phyloP scores from a whole-genome alignment of 2,797 vertebrate species.

The Cyprinella venusta region DNA sequence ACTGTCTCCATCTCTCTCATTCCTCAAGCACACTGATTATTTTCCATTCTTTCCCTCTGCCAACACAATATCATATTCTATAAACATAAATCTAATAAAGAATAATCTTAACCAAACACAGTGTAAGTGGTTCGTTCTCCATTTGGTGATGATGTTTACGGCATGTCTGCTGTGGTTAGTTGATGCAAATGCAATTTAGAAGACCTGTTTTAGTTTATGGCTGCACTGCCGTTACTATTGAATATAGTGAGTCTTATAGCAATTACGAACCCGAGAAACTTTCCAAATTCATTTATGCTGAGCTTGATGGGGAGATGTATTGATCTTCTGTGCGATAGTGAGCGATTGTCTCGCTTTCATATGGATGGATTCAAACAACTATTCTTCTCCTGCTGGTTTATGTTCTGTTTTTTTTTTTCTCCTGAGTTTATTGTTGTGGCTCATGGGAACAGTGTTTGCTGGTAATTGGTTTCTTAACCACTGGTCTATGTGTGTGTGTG shows the following conservation, averaged over 20 bases:
- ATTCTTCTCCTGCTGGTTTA: constrained; percentile 20
- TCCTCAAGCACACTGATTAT: constrained; percentile 20
- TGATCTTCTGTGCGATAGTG: constrained; percentile 11
- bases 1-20: background rate
- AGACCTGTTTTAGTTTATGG: constrained; percentile 31
- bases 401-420: constrained; percentile 11
- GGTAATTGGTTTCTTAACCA: constrained; percentile 42
- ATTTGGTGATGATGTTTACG: constrained; percentile 38
- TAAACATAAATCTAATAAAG: constrained; percentile 19
- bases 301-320: constrained; percentile 18
- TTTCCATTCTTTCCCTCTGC: constrained; percentile 7
- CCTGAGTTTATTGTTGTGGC: constrained; percentile 13
- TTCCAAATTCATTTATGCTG: constrained; percentile 35
- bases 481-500: too few species aligned
- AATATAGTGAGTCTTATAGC: constrained; percentile 5
- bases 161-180: constrained; percentile 13
- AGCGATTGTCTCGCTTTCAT: background rate
- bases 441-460: constrained; percentile 21
- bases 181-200: constrained; percentile 35
- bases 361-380: constrained; percentile 24
- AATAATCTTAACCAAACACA: background rate
- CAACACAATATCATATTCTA: constrained; percentile 19
- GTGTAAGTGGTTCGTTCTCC: constrained; percentile 8
- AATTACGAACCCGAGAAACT: constrained; percentile 12
- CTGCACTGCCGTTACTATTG: background rate